Evolutionary conservation across 1,140 invertebrate genomes (phyloP).

Genomic region (Eriosoma lanigerum): DNA sequence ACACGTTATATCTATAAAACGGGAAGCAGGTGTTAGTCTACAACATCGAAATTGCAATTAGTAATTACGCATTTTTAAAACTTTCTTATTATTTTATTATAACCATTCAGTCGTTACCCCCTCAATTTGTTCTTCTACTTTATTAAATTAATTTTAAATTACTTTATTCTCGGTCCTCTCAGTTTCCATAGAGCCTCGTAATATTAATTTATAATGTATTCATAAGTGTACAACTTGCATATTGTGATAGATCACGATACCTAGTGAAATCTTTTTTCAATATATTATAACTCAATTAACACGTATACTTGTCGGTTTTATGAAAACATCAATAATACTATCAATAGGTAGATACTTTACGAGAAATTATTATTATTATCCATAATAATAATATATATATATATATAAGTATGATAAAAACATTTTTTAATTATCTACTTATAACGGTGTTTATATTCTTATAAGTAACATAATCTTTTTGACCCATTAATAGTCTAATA

Average conservation of each 20-base stretch:
- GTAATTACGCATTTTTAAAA: background rate
- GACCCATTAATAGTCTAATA: background rate
- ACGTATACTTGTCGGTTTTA: background rate
- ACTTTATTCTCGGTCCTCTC: background rate
- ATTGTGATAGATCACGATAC: background rate
- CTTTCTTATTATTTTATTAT: conserved; percentile 29
- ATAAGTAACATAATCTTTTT: background rate
- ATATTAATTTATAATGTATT: background rate
- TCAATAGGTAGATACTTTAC: too few relatives aligned
- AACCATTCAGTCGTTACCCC: background rate
- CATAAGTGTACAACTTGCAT: background rate
- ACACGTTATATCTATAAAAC: too few relatives aligned
- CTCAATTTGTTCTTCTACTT: conserved; percentile 17
- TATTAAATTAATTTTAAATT: conserved; percentile 22
- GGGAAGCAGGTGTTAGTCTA: conserved; percentile 15
- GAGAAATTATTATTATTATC: too few relatives aligned
- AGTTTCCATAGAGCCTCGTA: background rate
- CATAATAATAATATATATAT: too few relatives aligned
- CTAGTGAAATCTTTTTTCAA: background rate
- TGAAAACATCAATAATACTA: background rate
- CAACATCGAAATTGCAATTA: background rate
- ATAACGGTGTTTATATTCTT: background rate
- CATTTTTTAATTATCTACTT: background rate
- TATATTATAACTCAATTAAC: background rate
- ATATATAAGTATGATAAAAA: too few relatives aligned